Base-by-base conservation (phyloP, 2,888 invertebrate genomes). In the Linyphia triangularis region DNA sequence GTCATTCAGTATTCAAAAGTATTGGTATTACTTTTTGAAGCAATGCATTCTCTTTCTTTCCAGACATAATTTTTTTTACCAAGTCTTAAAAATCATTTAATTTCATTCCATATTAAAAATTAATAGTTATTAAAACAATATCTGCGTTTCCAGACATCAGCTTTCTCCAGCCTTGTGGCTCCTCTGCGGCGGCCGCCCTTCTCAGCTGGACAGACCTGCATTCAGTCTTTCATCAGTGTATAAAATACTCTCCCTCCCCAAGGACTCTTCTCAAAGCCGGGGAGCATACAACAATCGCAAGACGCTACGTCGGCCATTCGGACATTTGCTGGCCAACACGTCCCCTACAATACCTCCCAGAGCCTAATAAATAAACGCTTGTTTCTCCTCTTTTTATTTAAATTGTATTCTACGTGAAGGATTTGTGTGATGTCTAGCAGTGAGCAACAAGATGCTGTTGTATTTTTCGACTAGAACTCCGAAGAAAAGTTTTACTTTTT, bases 161-260 rank as follows among this genome's bases (percentile, higher is more conserved):
- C 82, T 78, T 88, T 70, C 43, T 88, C 88, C 82, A 82, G 88
- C 59, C 30, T 75, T 82, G 75, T 75, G 77, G 82, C 69, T 77
- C 26, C 57, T 22, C 37, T 67, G 67, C 24, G 37, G 86, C 81
- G 81, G 86, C 67, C n/a, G 67, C 72, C 51, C 72, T 43, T 82
- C 61, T 81, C 77, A 59, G 75, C 75, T 77, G 82, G 82, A 77
- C 82, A 72, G 73, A 63, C 63, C 51, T 86, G 85, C 69, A 61
- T 72, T 79, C 85, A 79, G 82, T 89, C 83, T 83, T 83, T 82
- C 88, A 82, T 78, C 77, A 70, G 67, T 88, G 88, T 88, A 82
- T 77, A 88, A 88, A 88, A 28, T 28, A 61, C 78, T 77, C 78
- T 72, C 82, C 70, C 82, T 65, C 77, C 51, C 69, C 43, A 26